Base-by-base conservation (phyloP, 2,888 invertebrate species). In the Tiphia femorata region DNA sequence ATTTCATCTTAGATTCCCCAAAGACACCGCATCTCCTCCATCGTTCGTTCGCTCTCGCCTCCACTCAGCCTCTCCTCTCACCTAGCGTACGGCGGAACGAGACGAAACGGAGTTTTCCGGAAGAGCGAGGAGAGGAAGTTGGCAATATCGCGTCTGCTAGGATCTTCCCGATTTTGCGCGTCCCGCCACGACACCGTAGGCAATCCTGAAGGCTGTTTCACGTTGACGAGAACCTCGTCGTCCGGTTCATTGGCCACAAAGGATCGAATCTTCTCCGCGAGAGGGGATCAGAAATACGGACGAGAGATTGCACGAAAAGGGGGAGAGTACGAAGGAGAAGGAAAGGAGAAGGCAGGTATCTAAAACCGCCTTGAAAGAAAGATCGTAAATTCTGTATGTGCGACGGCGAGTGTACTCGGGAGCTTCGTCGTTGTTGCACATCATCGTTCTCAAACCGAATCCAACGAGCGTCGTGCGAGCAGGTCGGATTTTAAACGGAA, bases 91-190 rank as follows among this genome's bases (percentile, higher is more conserved):
- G 35, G 16, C 4, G 47, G 30, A 19, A 7, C 29, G 50, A 14
- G 42, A 40, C 30, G 20, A 37, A 51, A 41, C 38, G 53, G 54
- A 59, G 46, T 62, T 67, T 49, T 52, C 29, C 49, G 35, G 55
- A 48, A 43, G 38, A 56, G 16, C 57, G 40, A 55, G 53, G 53
- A 48, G 54, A 54, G 58, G 47, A 73, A 57, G 59, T 67, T 67
- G 62, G 61, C 62, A 64, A 62, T 71, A 74, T 67, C 62, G 67
- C 58, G n/a, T n/a, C 62, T 42, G 42, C 49, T 57, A 64, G 61
- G 61, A 58, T 62, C n/a, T n/a, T n/a, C 60, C 64, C 67, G 70
- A 74, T 72, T 70, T 59, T 55, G 49, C 49, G 51, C 54, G 53
- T 38, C n/a, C n/a, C 38, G 55, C 43, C 51, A 17, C 50, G 56